Percentiles rank a stretch among this genome's conserved stretches.
phyloP scores from a whole-genome alignment of 2,113 vertebrate species.

The Brienomyrus longianalis region DNA sequence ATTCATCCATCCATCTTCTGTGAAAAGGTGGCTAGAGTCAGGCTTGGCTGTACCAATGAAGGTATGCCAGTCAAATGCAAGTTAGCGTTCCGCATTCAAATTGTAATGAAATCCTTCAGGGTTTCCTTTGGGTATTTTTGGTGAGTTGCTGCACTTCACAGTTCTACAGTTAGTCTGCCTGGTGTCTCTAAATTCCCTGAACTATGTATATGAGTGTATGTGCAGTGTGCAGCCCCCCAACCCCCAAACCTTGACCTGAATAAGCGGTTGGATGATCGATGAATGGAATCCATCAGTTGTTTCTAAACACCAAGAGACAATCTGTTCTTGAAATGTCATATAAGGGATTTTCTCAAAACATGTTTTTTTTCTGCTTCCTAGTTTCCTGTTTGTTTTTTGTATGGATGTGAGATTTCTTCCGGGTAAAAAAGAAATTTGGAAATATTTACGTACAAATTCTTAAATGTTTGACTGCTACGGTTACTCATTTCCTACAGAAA shows the following conservation, averaged over 20 bases:
- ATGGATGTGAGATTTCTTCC: background rate
- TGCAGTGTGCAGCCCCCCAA: background rate
- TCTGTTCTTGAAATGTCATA: background rate
- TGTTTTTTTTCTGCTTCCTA: background rate
- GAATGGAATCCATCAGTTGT: background rate
- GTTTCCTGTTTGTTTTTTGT: background rate
- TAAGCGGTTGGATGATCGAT: background rate
- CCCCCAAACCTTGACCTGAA: background rate
- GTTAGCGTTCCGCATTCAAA: background rate
- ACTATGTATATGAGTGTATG: background rate
- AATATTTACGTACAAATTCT: background rate
- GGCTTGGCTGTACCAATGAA: background rate
- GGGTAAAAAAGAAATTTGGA: background rate
- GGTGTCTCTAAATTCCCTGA: background rate
- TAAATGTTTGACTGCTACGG: background rate
- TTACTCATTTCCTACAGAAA: slow-evolving; percentile 4
- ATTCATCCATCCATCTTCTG: background rate
- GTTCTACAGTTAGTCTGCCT: background rate
- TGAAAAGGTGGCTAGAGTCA: background rate
- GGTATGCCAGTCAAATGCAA: background rate
- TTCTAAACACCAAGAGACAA: background rate
- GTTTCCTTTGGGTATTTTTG: background rate
- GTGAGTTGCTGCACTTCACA: background rate
- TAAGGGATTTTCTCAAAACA: background rate
- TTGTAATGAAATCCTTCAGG: background rate